Evolutionary conservation across 2,888 invertebrate species (phyloP).

Genomic region (Tenthredo mesomela): DNA sequence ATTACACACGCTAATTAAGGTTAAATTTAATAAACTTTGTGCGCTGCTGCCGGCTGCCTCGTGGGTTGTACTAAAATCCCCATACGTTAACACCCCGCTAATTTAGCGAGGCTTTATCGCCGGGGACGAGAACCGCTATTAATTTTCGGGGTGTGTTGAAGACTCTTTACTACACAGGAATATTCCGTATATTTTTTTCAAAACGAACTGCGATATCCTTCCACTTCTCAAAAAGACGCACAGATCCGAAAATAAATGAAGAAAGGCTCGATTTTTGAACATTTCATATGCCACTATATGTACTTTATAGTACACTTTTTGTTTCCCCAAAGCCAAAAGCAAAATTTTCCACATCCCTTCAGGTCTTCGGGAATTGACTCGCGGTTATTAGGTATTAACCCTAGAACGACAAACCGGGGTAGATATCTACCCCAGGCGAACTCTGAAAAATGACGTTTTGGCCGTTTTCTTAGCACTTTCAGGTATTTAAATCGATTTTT

Average conservation of each 20-base stretch:
- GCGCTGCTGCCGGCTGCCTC: neutral
- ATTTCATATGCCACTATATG: no score
- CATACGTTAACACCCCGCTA: constrained; percentile 45
- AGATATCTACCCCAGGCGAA: no score
- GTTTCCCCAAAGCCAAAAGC: neutral
- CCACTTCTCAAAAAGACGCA: no score
- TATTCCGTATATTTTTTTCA: neutral
- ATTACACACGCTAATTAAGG: constrained; percentile 43
- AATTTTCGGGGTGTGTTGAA: constrained; percentile 5
- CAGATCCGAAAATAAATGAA: neutral
- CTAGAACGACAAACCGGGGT: no score
- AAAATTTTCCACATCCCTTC: no score
- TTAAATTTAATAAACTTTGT: constrained; percentile 44
- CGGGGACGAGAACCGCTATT: neutral
- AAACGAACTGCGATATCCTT: no score
- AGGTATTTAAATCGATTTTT: no score
- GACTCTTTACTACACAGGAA: neutral
- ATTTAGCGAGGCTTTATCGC: constrained; percentile 41
- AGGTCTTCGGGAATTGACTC: neutral
- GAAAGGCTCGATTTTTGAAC: neutral
- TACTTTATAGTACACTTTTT: no score
- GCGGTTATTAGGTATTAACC: neutral
- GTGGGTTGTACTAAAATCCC: constrained; percentile 19
- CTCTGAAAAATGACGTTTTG: no score
- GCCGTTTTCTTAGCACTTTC: no score